Evolutionary conservation across 2,888 invertebrate genomes (phyloP).

Genomic region (Watsonalla cultraria): DNA sequence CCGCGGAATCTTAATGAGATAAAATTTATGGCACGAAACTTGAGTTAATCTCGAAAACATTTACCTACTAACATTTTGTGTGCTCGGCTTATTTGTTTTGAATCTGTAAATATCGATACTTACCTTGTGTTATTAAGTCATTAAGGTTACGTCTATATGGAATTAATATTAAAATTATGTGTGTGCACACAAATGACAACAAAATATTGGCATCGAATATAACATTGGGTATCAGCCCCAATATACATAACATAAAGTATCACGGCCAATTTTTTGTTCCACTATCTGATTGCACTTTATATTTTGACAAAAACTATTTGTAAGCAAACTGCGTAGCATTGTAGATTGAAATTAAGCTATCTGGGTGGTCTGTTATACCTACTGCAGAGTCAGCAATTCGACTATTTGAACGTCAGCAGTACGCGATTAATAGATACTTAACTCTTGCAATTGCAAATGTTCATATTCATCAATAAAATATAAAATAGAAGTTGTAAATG

Average conservation of each 20-base stretch:
- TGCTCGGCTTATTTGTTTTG: constrained; percentile 8
- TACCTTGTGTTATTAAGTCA: neutral
- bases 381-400: no score
- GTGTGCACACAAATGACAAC: no score
- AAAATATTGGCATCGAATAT: neutral
- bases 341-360: no score
- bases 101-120: constrained; percentile 9
- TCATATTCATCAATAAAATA: neutral
- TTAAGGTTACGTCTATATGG: neutral
- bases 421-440: no score
- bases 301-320: neutral
- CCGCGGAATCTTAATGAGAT: constrained; percentile 2
- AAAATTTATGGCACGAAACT: neutral
- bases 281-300: neutral
- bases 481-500: no score
- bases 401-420: no score
- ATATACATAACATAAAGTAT: neutral
- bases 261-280: neutral
- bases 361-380: no score
- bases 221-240: neutral
- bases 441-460: no score
- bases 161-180: neutral
- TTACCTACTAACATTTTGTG: no score
- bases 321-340: neutral
- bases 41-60: no score